Evolutionary conservation across 2,888 invertebrate genomes (phyloP), one percentile per base, ranked within the genome.

Genomic region (Agonopterix arenella): DNA sequence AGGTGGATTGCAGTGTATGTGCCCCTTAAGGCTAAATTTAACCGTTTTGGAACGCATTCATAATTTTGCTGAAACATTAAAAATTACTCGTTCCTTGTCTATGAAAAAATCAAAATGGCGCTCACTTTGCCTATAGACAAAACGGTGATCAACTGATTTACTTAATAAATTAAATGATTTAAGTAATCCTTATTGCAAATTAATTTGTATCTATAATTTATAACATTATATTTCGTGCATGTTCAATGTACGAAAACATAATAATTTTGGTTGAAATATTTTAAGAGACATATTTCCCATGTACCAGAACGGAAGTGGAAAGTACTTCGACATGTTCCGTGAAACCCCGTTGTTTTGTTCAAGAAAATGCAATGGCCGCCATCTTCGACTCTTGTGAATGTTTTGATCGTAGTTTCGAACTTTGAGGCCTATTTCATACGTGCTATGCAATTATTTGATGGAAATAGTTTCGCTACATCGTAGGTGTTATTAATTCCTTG

Each of bases 321-420:
- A 60, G 66, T 76, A 73, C 73, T 79, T 68, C 67, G 76, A 82
- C 80, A 80, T 82, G 81, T 81, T 85, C 80, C 81, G 73, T 81
- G 85, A 83, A 80, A 82, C 86, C 89, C 89, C 88, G 88, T 83
- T 89, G 89, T 88, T 93, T 93, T 94, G 94, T 93, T 93, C 93
- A 11, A 91, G 93, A 91, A 91, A 92, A 93, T 88, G 93, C 91
- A 93, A 93, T 94, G 93, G 93, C 93, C 93, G 94, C 94, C 94
- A 93, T 94, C 93, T 94, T 94, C 93, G 92, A 93, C 90, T 93
- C 93, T 92, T 91, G 92, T 93, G 92, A 92, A 93, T 93, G 93
- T 93, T 93, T 93, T 93, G 91, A 91, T 89, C 89, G 86, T 86
- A 89, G 85, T 88, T 86, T 75, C 80, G 70, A 62, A 84, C 76